These are phyloP conservation scores for Daubentonia madagascariensis DNA, from an alignment of 2,113 vertebrate species.

Conservation along the genomic window DNA sequence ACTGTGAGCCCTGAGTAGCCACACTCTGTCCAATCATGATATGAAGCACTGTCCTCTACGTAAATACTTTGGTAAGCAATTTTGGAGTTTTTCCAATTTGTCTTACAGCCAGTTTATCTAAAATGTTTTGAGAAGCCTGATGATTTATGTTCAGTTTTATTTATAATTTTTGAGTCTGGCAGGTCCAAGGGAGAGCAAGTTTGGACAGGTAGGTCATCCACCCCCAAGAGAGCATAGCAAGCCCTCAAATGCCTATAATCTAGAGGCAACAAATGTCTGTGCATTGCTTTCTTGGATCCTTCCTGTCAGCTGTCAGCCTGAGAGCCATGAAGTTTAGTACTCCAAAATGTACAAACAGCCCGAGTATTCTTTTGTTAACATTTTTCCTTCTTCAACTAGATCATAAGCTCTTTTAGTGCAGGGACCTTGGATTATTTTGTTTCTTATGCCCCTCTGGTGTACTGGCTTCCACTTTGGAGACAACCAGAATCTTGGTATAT, in stretches of 20 bases:
- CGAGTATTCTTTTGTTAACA: not conserved
- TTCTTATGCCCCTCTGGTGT: not conserved
- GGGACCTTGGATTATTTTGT: not conserved
- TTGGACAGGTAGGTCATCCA: not conserved
- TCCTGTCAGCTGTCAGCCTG: too few relatives aligned
- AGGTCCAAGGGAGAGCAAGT: not conserved
- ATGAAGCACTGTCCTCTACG: not conserved
- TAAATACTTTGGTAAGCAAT: not conserved
- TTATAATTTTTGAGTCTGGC: not conserved
- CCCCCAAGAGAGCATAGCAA: not conserved
- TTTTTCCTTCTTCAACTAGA: not conserved
- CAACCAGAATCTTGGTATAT: not conserved
- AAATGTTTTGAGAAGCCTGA: not conserved
- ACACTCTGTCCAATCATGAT: not conserved
- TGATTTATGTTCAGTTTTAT: not conserved
- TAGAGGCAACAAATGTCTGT: accelerated
- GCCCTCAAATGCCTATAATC: accelerated
- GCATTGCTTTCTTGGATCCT: not conserved
- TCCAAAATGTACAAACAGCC: too few relatives aligned
- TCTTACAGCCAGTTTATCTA: not conserved
- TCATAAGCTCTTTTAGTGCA: not conserved
- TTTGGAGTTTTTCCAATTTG: not conserved
- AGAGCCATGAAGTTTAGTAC: not conserved
- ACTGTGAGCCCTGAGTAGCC: not conserved
- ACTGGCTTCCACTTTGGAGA: not conserved